Evolutionary conservation across 2,113 vertebrate genomes (phyloP), one percentile per base, ranked within the genome.

Genomic region (Acanthisitta chloris): DNA sequence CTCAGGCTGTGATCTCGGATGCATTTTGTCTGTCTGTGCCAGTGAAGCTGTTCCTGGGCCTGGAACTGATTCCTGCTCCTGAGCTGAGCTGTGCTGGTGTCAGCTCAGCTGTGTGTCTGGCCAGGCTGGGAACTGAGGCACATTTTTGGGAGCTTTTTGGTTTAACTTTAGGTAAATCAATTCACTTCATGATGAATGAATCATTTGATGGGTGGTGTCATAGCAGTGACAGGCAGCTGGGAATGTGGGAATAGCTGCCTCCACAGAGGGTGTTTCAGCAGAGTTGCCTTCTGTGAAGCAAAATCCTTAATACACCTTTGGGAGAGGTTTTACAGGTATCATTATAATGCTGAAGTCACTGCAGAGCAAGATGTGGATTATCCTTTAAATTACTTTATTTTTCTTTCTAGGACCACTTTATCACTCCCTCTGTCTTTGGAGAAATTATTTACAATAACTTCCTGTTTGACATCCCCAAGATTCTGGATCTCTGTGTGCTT

Each of bases 381-480:
- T 31, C 38, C 36, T 94, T 92, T 66, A 49, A 81, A 55, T 64
- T 21, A 17, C 7, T 5, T 19, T 20, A 36, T 52, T 7, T 34
- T 34, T 93, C 12, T 52, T 54, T 79, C 34, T 90, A 99, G 99
- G 99, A 99, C 64, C 98, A 98, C 97, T 99, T 99, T 88, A 98
- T 99, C 70, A 99, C 99, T 14, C 98, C 99, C 0, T 97, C 98
- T 49, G 99, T 98, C 33, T 99, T 99, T 97, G 99, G 99, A 96
- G 99, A 99, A 95, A 99, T 99, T 59, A 98, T 99, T 93, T 99
- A 99, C 81, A 98, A 99, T 49, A 99, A 99, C 97, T 99, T 98
- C 97, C 98, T 99, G 24, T 99, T 99, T 2, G 99, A 99, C 98
- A 99, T 99, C 97, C 99, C 99, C 8, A 99, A 99, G 97, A 99